Conservation (phyloP, 2,888 invertebrate species). For the Trachelus troglodyta region DNA sequence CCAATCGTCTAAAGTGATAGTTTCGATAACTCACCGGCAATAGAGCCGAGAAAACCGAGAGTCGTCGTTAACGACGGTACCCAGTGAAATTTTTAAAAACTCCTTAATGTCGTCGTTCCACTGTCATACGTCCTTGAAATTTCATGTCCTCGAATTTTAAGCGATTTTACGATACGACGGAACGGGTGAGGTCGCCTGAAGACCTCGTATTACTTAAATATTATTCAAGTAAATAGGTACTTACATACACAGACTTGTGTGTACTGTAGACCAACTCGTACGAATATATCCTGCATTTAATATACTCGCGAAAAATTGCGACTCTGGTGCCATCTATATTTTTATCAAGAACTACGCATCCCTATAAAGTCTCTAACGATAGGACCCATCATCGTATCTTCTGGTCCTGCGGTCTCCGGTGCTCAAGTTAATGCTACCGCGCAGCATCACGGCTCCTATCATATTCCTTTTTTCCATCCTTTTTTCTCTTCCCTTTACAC, state of each 20-base stretch:
- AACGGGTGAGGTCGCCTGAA: neutral
- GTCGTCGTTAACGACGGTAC: neutral
- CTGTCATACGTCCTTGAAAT: neutral
- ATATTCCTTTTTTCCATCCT: neutral
- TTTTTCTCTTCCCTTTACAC: neutral
- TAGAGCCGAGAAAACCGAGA: neutral
- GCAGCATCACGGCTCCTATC: constrained; percentile 9
- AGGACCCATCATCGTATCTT: constrained; percentile 41
- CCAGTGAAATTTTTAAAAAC: neutral
- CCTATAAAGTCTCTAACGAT: constrained; percentile 31
- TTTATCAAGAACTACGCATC: neutral
- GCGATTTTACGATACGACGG: neutral
- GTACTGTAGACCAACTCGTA: neutral
- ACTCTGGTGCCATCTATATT: neutral
- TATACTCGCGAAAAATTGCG: neutral
- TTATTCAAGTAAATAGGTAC: neutral
- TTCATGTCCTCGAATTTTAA: neutral
- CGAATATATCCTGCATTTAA: neutral
- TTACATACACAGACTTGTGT: neutral
- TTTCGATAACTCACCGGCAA: neutral
- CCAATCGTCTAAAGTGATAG: neutral
- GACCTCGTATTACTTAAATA: neutral
- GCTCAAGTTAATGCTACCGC: constrained; percentile 15
- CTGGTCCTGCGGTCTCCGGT: constrained; percentile 5
- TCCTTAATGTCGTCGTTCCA: neutral